Evolutionary conservation across 2,888 invertebrate genomes (phyloP).

Genomic region (Tetanocera ferruginea): DNA sequence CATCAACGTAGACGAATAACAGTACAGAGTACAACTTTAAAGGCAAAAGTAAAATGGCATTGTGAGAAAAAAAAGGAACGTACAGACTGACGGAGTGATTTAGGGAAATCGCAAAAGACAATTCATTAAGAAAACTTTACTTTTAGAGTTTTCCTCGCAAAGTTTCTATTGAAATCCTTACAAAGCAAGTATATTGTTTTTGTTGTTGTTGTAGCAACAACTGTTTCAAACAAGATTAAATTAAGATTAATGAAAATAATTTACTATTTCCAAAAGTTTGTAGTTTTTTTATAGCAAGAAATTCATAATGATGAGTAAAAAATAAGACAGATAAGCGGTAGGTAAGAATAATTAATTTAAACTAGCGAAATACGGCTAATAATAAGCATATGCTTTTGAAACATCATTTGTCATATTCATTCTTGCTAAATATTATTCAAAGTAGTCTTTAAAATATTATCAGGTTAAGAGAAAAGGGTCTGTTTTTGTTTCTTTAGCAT

Average conservation of each 20-base stretch:
- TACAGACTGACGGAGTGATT: background rate
- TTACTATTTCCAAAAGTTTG: background rate
- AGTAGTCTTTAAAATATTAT: too few relatives aligned
- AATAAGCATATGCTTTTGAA: too few relatives aligned
- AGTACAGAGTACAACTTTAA: background rate
- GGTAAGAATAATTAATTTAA: too few relatives aligned
- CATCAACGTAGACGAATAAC: background rate
- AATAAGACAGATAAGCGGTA: too few relatives aligned
- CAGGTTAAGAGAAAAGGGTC: too few relatives aligned
- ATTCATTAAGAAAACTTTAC: conserved; percentile 33
- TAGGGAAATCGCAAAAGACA: conserved; percentile 1
- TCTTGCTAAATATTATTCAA: too few relatives aligned
- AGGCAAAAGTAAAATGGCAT: background rate
- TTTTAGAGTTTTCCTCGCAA: background rate
- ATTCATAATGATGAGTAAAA: background rate
- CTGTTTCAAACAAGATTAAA: conserved; percentile 15
- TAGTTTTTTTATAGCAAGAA: background rate
- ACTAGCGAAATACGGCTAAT: too few relatives aligned
- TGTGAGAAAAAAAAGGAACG: background rate
- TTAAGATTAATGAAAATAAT: background rate
- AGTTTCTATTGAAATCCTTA: background rate
- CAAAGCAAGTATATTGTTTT: background rate
- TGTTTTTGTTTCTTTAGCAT: too few relatives aligned
- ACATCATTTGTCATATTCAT: too few relatives aligned
- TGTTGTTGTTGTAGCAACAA: background rate